phyloP scores from a whole-genome alignment of 2,797 vertebrate genomes.

The Vireo griseus region DNA sequence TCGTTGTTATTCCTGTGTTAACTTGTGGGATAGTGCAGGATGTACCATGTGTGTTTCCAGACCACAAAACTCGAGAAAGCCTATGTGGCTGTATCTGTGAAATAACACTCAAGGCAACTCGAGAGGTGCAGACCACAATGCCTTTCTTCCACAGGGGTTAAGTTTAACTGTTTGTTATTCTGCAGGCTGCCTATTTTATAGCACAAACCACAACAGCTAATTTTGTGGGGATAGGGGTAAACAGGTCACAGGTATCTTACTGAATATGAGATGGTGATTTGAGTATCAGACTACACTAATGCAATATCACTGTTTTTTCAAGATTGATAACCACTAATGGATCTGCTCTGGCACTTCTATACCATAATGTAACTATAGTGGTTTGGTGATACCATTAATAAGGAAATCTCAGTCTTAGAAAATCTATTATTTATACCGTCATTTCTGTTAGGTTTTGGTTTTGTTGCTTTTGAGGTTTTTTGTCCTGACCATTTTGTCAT shows the following conservation, averaged over 20 bases:
- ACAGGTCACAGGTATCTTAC: not conserved
- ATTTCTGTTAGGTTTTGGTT: not conserved
- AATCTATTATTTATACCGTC: not conserved
- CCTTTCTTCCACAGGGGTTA: not conserved
- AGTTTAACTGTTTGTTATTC: not conserved
- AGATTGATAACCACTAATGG: not conserved
- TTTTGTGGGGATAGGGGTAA: not conserved
- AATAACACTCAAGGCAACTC: not conserved
- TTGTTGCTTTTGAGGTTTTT: not conserved
- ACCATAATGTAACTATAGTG: not conserved
- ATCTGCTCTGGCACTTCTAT: not conserved
- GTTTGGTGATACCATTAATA: not conserved
- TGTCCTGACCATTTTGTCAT: not conserved
- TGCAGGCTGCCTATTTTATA: not conserved
- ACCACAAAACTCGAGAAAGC: conserved; percentile 10
- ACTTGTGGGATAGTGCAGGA: conserved; percentile 5
- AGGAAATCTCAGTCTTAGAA: not conserved
- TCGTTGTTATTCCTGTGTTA: not conserved
- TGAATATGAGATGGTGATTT: not conserved
- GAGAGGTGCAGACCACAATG: not conserved
- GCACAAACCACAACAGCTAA: not conserved
- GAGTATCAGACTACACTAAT: not conserved
- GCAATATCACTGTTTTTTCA: not conserved
- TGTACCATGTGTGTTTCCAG: not conserved
- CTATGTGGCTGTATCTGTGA: not conserved